A percentile compares a stretch with the other conserved stretches of the same genome.
Conservation (phyloP, 2,888 invertebrate species). For the Temnothorax ravouxi region DNA sequence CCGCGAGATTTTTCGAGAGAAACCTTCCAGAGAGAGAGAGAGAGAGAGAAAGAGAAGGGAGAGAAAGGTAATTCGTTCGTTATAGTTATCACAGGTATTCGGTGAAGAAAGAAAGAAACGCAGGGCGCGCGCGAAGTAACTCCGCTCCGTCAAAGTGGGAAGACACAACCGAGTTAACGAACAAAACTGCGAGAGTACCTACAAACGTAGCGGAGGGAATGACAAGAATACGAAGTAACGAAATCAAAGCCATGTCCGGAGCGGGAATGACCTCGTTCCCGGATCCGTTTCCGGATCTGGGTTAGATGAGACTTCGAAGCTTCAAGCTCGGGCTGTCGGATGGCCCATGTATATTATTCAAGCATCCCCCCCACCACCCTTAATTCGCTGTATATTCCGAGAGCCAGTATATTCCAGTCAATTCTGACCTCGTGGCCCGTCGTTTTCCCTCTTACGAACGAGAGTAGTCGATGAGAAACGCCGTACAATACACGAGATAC, state of each 20-base stretch:
- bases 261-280: slow-evolving; percentile 64
- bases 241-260: slow-evolving; percentile 59
- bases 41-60: neutral
- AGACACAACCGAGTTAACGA: slow-evolving; percentile 55
- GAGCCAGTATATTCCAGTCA: slow-evolving; percentile 4
- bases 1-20: neutral
- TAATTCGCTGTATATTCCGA: slow-evolving; percentile 34
- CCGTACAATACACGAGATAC: slow-evolving; percentile 25
- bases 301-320: slow-evolving; percentile 68
- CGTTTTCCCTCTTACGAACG: slow-evolving; percentile 27
- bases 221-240: slow-evolving; percentile 36
- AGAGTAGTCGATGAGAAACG: neutral
- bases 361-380: slow-evolving; percentile 58
- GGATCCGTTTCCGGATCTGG: slow-evolving; percentile 64
- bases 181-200: slow-evolving; percentile 28
- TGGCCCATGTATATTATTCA: slow-evolving; percentile 70
- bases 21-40: neutral
- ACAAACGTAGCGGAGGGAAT: neutral
- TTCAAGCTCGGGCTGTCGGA: slow-evolving; percentile 48
- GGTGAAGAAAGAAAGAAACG: slow-evolving; percentile 2
- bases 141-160: slow-evolving; percentile 58
- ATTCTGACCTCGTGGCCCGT: slow-evolving; percentile 26
- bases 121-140: slow-evolving; percentile 60
- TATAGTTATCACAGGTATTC: slow-evolving; percentile 10
- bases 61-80: neutral